Base-by-base conservation (phyloP, 2,797 vertebrate species). In the Pseudochaenichthys georgianus region DNA sequence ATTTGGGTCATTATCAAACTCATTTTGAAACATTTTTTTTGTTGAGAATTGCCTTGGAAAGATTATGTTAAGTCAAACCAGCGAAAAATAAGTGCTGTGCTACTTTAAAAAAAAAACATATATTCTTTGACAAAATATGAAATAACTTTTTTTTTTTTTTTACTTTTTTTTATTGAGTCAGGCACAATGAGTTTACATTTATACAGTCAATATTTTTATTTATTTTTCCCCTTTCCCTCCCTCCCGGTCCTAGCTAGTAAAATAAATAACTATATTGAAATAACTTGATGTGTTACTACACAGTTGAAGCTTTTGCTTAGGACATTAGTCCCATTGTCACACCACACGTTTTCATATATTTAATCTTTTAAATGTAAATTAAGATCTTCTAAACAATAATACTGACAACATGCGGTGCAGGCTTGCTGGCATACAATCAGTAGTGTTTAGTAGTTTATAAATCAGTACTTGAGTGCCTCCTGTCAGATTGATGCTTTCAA, bases 351-450 rank as follows among this genome's bases (percentile, higher is more conserved):
- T 23, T 9, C 34, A 2, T 38, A 38, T 7, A 38, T 16, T 59
- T 9, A n/a, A 54, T 13, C 13, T 19, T 43, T 28, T 46, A 19
- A 28, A 7, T 38, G 5, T 38, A 38, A 38, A 38, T 38, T 58
- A 41, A 0, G 31, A 52, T 73, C 46, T 12, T 46, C 47, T 28
- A 61, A 58, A 72, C 68, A 75, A 50, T 70, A 80, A 68, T 23
- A 54, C 58, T 71, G 66, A 75, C 66, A 80, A 66, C 66, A 65
- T 66, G 57, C 57, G 58, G 51, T 13, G 61, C 16, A 16, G 64
- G 41, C 57, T 70, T 42, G 55, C 55, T 70, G 80, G 19, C 51
- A 69, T 34, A 12, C 61, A 82, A 46, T 16, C 54, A 65, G 80
- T 42, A 65, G 41, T 50, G 31, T 54, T 61, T 31, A 9, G 13